phyloP scores from a whole-genome alignment of 2,797 vertebrate species.

The Rhincodon typus region DNA sequence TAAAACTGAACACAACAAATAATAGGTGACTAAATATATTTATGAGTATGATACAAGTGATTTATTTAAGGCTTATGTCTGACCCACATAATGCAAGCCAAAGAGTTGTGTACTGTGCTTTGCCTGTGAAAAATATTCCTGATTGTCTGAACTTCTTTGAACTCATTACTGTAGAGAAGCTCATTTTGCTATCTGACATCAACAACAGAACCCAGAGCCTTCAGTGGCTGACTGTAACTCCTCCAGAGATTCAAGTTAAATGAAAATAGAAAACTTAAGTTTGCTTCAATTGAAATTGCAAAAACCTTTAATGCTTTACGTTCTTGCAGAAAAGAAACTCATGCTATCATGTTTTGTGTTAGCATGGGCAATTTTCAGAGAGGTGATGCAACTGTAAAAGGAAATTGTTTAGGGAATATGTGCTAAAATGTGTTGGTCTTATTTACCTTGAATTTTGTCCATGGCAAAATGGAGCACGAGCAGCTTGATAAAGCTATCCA shows the following conservation, averaged over 20 bases:
- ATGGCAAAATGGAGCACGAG: background rate
- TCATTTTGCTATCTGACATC: background rate
- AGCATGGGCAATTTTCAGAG: background rate
- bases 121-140: background rate
- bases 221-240: background rate
- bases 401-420: background rate
- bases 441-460: background rate
- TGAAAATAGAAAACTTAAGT: background rate
- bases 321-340: background rate
- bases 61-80: constrained; percentile 57
- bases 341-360: background rate
- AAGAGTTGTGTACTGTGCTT: constrained; percentile 67
- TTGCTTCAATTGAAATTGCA: background rate
- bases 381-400: background rate
- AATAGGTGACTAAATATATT: constrained; percentile 43
- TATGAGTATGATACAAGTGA: constrained; percentile 25
- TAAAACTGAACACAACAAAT: background rate
- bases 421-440: background rate
- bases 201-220: background rate
- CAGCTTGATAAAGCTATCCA: background rate
- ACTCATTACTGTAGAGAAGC: background rate
- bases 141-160: background rate
- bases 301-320: background rate
- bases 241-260: background rate
- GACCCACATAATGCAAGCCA: constrained; percentile 64